These are phyloP conservation scores for Sebastes schlegelii DNA, from an alignment of 2,113 vertebrate genomes.

Conservation along the genomic window DNA sequence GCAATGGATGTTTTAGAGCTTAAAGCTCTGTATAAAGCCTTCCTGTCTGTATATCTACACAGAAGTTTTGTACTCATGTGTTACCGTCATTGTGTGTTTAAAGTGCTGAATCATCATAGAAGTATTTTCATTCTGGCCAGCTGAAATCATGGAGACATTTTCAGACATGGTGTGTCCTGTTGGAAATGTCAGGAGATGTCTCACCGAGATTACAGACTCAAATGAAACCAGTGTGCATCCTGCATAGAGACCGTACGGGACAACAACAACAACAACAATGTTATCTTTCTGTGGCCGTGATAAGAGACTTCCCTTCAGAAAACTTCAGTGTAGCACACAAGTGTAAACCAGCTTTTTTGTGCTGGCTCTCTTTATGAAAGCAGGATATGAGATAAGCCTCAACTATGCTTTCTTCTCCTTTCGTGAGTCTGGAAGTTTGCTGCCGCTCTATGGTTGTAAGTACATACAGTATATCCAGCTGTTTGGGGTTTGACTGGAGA, in stretches of 20 bases:
- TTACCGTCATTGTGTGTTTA: slow-evolving; percentile 2
- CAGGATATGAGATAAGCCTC: slow-evolving; percentile 4
- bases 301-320: slow-evolving; percentile 17
- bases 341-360: slow-evolving; percentile 11
- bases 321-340: slow-evolving; percentile 7
- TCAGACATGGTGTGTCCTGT: slow-evolving; percentile 39
- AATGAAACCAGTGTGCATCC: not conserved
- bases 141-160: slow-evolving; percentile 24
- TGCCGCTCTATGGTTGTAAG: not conserved
- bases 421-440: not conserved
- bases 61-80: not conserved
- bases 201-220: slow-evolving; percentile 45
- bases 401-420: slow-evolving; percentile 11
- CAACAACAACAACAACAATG: slow-evolving; percentile 37
- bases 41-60: not conserved
- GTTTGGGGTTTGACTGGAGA: not conserved
- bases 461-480: not conserved
- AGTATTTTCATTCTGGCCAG: slow-evolving; percentile 25
- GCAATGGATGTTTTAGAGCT: not conserved
- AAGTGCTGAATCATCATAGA: slow-evolving; percentile 36
- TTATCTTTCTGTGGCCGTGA: slow-evolving; percentile 32
- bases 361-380: slow-evolving; percentile 6
- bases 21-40: not conserved
- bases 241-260: slow-evolving; percentile 2
- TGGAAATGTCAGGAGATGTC: slow-evolving; percentile 59